Evolutionary conservation across 2,888 invertebrate species (phyloP), one percentile per base, ranked within the genome.

Genomic region (Eupeodes luniger): DNA sequence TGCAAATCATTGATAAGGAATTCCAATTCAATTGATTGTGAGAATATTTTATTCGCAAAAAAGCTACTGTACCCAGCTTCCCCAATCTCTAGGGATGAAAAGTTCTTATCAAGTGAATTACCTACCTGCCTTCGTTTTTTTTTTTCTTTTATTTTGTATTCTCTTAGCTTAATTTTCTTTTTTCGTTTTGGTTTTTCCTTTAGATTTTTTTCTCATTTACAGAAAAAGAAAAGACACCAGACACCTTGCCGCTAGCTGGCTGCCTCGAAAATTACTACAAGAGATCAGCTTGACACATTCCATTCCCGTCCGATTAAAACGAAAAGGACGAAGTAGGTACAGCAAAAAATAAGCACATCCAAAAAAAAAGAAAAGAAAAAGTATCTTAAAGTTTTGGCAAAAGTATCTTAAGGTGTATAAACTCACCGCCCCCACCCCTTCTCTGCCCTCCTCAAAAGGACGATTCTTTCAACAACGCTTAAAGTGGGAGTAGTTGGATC

Each of bases 41-140:
- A 85, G 87, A 84, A 76, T 83, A 83, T 84, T 81, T 87, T 87
- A 74, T 77, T 77, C 61, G 69, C 47, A 64, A 81, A 80, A 47
- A 72, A 72, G 72, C 47, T 47, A 47, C 81, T 78, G 27, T 27
- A 51, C 84, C 76, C 81, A 47, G 59, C 72, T 84, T 78, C 69
- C 47, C 81, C 88, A 88, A 81, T 88, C 88, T 88, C 85, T 69
- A 19, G 69, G 85, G 85, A 88, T 84, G 81, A 85, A 88, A 87
- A 88, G 88, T 88, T 88, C 88, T 88, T 88, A 88, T 88, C 88
- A 85, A 81, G 78, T 85, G 85, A 85, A 88, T 88, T 81, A 88
- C 66, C 66, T 78, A 59, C 81, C 44, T 79, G 51, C 49, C 55
- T 61, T 57, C 70, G 12, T 66, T 62, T 70, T 76, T 51, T n/a